Base-by-base conservation (phyloP, 2,113 vertebrate genomes). In the Archilochus colubris region DNA sequence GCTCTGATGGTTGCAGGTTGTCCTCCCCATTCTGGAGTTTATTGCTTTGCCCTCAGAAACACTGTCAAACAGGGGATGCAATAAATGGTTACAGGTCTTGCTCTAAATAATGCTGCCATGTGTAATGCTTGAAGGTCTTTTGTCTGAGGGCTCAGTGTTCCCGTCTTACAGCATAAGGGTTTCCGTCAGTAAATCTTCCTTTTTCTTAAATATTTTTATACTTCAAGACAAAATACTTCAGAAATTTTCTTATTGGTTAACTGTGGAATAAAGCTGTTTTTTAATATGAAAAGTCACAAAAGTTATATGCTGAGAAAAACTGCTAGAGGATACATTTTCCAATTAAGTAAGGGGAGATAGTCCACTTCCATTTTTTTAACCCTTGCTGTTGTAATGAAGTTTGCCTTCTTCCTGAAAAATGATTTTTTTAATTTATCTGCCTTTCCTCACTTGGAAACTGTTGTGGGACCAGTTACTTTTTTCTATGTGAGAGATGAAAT, bases 321-420 rank as follows among this genome's bases (percentile, higher is more conserved):
- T 8, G 12, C 1, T 0, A 1, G 7, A 6, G 5, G 7, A 9
- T 43, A 6, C 1, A 30, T 85, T 67, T 88, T 11, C 18, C 30
- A n/a, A 0, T 61, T 38, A 85, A 33, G 10, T 63, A 44, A 43
- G 12, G 24, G 24, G 8, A 69, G 11, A 15, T 53, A 1, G 61
- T 91, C 53, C 1, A 20, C 6, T 43, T 40, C 10, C 5, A 4
- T 73, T 64, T 70, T 24, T 54, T 25, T 69, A n/a, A 17, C 9
- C 3, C 54, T 63, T 84, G 7, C 15, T 78, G 12, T 82, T 95
- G 72, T 70, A 23, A 18, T 63, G 10, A 93, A 63, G 11, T 59
- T 80, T 40, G 4, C 44, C 11, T 43, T 44, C 22, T 78, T 93
- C 19, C 30, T 73, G 20, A 33, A 68, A 72, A 86, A 38, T 6